Base-by-base conservation (phyloP, 1,140 invertebrate species). In the Mamestra configurata region DNA sequence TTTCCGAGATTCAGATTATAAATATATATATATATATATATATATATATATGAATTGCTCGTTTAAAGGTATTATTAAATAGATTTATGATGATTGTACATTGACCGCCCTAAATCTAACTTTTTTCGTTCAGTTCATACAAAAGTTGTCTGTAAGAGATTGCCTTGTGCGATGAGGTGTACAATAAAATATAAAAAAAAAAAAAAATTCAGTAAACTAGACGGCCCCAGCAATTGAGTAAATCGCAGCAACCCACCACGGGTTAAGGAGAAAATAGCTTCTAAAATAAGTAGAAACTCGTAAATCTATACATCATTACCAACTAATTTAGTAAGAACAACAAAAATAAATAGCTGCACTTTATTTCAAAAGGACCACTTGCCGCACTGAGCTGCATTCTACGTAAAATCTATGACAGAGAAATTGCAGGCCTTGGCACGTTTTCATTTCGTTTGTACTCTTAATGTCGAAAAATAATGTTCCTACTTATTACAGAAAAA, bases 301-400 rank as follows among this genome's bases (percentile, higher is more conserved):
- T 31, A 27, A 59, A 59, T 59, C 22, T 59, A n/a, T 2, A 27
- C 11, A 11, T 31, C 55, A 59, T 59, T 59, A 59, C 22, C 8
- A 15, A 10, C 24, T 59, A 59, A 24, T 59, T 59, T 59, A 27
- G 53, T 57, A 31, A 59, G 24, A 59, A 59, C 24, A 59, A 49
- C 15, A 49, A n/a, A 49, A 49, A n/a, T 49, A 59, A 59, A 59
- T 15, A 31, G 31, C 35, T 22, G 35, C 35, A 40, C 8, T 40
- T 66, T 35, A 35, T 35, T 20, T 66, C 18, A 27, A 59, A 59
- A 13, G 22, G 15, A 13, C 27, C 55, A n/a, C 53, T 76, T 61
- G 35, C 37, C 20, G 55, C 15, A 46, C 13, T 46, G 13, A n/a
- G 43, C 15, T 49, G 43, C 13, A 11, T 49, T 49, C 1, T 43